Evolutionary conservation across 2,113 vertebrate species (phyloP).

Genomic region (Dunckerocampus dactyliophorus): DNA sequence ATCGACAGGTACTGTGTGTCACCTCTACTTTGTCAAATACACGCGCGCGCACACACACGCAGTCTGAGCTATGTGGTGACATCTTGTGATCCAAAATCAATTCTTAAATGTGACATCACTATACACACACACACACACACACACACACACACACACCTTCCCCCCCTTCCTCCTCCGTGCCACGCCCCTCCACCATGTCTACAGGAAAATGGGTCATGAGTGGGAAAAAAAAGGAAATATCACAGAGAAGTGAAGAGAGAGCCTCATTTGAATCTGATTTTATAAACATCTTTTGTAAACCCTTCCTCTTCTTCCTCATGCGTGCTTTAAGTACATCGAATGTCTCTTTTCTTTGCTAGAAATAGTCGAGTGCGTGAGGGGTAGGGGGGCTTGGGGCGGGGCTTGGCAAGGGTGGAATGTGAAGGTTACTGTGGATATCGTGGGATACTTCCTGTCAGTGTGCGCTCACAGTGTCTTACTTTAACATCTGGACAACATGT

Average conservation of each 20-base stretch:
- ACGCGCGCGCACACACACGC: neutral
- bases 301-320: conserved; percentile 32
- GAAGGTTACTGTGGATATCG: conserved; percentile 75
- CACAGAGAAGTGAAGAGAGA: conserved; percentile 62
- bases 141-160: conserved; percentile 5
- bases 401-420: conserved; percentile 66
- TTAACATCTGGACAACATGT: conserved; percentile 73
- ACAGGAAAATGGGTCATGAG: conserved; percentile 65
- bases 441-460: conserved; percentile 74
- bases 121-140: conserved; percentile 5
- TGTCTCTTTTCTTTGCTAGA: neutral
- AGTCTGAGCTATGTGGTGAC: conserved; percentile 19
- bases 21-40: neutral
- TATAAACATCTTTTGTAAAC: neutral
- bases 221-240: conserved; percentile 32
- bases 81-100: conserved; percentile 4
- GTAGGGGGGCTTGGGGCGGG: conserved; percentile 70
- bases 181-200: conserved; percentile 5
- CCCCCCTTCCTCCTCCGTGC: neutral
- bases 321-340: neutral
- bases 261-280: conserved; percentile 65
- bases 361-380: neutral
- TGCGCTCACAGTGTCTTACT: conserved; percentile 57
- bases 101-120: too few species aligned
- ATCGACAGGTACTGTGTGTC: conserved; percentile 85